phyloP scores from a whole-genome alignment of 2,797 vertebrate species.

The Sternotherus odoratus region DNA sequence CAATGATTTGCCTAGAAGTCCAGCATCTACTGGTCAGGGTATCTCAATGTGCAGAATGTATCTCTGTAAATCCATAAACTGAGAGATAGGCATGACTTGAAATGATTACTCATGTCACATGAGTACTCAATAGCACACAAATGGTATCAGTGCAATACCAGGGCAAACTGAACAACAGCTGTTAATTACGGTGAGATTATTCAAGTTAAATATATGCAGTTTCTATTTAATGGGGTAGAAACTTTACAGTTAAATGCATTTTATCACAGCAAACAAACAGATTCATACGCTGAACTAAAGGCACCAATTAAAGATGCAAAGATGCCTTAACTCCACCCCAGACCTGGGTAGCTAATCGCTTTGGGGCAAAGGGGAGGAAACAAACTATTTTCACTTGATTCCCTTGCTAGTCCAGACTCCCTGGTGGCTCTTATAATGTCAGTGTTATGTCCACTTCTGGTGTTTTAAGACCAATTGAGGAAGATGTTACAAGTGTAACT shows the following conservation, averaged over 20 bases:
- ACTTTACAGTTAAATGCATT: neutral
- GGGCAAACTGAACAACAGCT: neutral
- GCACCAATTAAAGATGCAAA: neutral
- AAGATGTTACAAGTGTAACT: neutral
- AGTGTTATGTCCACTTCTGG: neutral
- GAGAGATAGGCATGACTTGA: neutral
- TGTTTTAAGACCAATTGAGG: neutral
- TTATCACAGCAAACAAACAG: neutral
- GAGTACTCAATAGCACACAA: neutral
- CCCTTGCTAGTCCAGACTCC: neutral
- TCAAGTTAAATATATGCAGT: neutral
- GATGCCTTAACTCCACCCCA: neutral
- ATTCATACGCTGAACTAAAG: neutral
- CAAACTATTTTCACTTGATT: neutral
- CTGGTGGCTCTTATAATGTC: neutral
- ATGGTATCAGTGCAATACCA: rapidly evolving
- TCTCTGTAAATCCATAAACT: neutral
- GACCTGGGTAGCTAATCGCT: neutral
- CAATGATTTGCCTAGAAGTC: neutral
- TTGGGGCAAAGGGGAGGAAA: neutral
- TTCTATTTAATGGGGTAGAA: neutral
- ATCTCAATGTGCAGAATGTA: neutral
- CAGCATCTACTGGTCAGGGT: neutral
- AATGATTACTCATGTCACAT: neutral
- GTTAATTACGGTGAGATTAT: neutral